Evolutionary conservation across 1,140 invertebrate species (phyloP).

Genomic region (Brachionus asplanchnoidis): DNA sequence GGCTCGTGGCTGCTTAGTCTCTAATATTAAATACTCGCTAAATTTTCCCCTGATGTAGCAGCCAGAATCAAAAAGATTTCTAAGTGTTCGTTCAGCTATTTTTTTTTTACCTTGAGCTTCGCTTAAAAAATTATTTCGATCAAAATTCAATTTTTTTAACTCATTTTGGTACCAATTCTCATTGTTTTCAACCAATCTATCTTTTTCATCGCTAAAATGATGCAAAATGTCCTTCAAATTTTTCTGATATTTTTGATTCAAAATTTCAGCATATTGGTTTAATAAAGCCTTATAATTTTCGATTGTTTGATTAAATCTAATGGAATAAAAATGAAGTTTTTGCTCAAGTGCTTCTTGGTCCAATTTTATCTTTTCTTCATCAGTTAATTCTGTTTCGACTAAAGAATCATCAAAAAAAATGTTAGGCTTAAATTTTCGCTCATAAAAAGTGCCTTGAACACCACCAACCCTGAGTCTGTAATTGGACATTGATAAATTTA

Average conservation of each 20-base stretch:
- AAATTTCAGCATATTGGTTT: background rate
- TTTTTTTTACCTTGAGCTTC: background rate
- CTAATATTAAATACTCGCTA: background rate
- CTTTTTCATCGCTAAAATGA: background rate
- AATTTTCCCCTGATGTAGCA: background rate
- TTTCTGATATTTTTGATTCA: background rate
- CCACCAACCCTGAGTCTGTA: background rate
- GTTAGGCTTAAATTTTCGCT: constrained; percentile 3
- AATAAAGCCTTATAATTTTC: background rate
- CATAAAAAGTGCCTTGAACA: background rate
- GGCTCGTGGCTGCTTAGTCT: background rate
- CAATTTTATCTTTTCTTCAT: background rate
- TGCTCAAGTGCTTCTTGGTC: background rate
- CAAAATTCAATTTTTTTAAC: background rate
- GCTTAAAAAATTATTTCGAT: background rate
- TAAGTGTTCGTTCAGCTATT: background rate
- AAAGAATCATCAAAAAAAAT: background rate
- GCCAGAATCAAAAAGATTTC: background rate
- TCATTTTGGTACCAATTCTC: background rate
- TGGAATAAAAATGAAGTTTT: background rate
- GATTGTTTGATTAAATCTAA: background rate
- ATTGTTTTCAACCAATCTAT: background rate
- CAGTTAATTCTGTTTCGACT: background rate
- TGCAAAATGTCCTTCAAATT: background rate
- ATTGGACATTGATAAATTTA: background rate